Percentiles rank a stretch among this genome's conserved stretches.
Evolutionary conservation across 2,888 invertebrate species (phyloP).

Genomic region (Microctonus brassicae): DNA sequence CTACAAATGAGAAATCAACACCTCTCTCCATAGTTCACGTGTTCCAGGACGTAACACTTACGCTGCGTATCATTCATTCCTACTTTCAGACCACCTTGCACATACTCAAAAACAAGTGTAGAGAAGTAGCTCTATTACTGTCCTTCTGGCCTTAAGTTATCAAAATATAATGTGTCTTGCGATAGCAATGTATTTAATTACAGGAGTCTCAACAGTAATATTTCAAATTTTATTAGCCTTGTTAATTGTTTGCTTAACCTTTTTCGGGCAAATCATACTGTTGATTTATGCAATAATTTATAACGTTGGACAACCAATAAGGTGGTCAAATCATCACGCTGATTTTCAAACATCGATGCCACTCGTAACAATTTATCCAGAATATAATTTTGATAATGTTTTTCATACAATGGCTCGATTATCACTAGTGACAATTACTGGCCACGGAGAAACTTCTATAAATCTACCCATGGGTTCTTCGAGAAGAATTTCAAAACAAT

Average conservation of each 20-base stretch:
- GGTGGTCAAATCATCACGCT: not conserved
- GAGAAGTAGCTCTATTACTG: too few species aligned
- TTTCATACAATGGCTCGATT: conserved; percentile 50
- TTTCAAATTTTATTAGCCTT: conserved; percentile 44
- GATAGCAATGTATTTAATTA: conserved; percentile 50
- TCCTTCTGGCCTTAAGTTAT: too few species aligned
- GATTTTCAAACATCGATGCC: conserved; percentile 32
- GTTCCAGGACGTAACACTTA: too few species aligned
- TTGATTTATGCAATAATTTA: conserved; percentile 48
- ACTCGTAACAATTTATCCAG: conserved; percentile 56
- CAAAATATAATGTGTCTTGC: conserved; percentile 49
- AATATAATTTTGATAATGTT: conserved; percentile 54
- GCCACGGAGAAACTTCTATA: conserved; percentile 36
- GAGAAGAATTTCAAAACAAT: not conserved
- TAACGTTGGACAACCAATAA: conserved; percentile 41
- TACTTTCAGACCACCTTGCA: too few species aligned
- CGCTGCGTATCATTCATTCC: too few species aligned
- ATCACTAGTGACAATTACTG: conserved; percentile 53
- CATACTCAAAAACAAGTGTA: too few species aligned
- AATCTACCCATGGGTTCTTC: too few species aligned
- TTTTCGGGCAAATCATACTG: conserved; percentile 45
- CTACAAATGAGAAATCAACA: too few species aligned
- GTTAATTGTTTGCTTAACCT: conserved; percentile 45
- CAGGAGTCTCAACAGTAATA: conserved; percentile 45
- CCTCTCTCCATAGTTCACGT: too few species aligned